phyloP scores from a whole-genome alignment of 2,888 invertebrate species.

The Phaedon cochleariae region DNA sequence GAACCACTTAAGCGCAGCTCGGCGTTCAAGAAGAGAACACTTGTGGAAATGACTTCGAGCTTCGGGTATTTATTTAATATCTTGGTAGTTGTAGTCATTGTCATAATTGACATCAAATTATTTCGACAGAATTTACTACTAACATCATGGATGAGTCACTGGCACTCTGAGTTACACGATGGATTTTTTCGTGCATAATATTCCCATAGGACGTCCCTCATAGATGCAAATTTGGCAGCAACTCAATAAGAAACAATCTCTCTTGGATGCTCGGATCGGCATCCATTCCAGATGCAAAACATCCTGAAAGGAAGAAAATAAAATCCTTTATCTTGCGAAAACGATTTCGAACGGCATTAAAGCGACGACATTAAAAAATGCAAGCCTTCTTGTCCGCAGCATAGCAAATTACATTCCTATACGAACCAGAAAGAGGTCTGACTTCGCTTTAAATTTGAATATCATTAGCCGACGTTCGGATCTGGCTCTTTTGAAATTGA shows the following conservation, averaged over 20 bases:
- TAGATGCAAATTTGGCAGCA: background rate
- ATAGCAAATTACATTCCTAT: constrained; percentile 6
- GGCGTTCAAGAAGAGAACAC: too few relatives aligned
- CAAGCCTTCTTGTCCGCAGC: constrained; percentile 7
- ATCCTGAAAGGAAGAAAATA: background rate
- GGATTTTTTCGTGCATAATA: background rate
- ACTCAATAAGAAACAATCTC: constrained; percentile 10
- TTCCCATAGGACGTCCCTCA: background rate
- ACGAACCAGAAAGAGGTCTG: constrained; percentile 22
- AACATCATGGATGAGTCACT: too few relatives aligned
- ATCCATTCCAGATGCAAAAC: background rate
- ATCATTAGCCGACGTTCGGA: constrained; percentile 34
- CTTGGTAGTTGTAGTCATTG: too few relatives aligned
- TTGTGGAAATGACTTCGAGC: too few relatives aligned
- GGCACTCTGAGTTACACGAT: background rate
- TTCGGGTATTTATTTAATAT: too few relatives aligned
- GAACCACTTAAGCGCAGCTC: too few relatives aligned
- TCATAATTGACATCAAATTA: too few relatives aligned
- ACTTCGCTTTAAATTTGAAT: constrained; percentile 36
- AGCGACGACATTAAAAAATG: constrained; percentile 10
- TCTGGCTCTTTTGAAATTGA: constrained; percentile 35
- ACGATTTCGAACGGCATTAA: background rate
- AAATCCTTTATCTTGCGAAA: background rate
- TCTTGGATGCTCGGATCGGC: constrained; percentile 1
- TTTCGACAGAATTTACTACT: too few relatives aligned